A percentile compares a stretch with the other conserved stretches of the same genome.
Evolutionary conservation across 2,113 vertebrate genomes (phyloP).

Genomic region (Albula glossodonta): DNA sequence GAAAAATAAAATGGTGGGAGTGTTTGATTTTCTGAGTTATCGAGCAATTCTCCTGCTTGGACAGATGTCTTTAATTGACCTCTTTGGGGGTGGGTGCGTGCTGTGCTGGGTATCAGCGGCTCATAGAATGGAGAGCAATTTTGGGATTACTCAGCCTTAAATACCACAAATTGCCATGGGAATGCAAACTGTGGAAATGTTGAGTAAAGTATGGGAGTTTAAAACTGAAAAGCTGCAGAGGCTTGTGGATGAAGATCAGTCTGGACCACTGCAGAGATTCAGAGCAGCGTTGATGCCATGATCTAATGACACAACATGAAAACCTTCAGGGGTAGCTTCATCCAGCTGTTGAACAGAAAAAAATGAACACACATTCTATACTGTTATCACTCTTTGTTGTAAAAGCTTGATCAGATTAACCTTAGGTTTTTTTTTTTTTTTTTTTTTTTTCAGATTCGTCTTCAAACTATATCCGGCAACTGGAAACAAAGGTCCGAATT

Average conservation of each 20-base stretch:
- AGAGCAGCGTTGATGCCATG: not conserved
- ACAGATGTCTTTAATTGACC: constrained; percentile 33
- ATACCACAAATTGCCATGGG: not conserved
- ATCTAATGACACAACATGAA: not conserved
- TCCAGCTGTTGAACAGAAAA: not conserved
- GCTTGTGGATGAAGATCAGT: not conserved
- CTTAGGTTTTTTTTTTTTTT: constrained; percentile 16
- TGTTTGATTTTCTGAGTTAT: not conserved
- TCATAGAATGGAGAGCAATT: not conserved
- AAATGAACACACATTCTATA: not conserved
- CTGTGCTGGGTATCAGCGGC: not conserved
- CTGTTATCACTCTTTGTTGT: not conserved
- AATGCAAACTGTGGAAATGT: not conserved
- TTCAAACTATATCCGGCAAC: constrained; percentile 87
- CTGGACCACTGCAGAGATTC: not conserved
- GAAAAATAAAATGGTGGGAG: not conserved
- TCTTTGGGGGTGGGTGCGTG: not conserved
- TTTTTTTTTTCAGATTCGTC: constrained; percentile 77
- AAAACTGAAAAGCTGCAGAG: not conserved
- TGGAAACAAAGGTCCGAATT: constrained; percentile 91
- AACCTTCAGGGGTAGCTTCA: not conserved
- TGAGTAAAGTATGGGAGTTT: not conserved
- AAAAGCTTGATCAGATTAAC: not conserved
- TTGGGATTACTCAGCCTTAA: constrained; percentile 18
- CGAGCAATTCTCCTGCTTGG: constrained; percentile 12